Evolutionary conservation across 2,888 invertebrate species (phyloP), one percentile per base, ranked within the genome.

Genomic region (Scaptomyza tumidula): DNA sequence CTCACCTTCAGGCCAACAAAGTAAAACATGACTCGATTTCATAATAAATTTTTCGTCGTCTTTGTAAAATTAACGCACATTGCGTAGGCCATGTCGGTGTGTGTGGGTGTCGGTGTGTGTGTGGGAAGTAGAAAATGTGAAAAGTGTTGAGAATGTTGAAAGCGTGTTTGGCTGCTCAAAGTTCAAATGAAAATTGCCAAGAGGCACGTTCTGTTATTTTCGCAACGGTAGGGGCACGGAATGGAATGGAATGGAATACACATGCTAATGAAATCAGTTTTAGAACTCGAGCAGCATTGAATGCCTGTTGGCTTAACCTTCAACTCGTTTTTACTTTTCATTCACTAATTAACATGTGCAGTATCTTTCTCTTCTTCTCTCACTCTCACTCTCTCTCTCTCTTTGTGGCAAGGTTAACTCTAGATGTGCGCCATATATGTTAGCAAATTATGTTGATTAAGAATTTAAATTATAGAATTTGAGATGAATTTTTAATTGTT

Each of bases 261-360:
- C 49, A 72, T 56, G 72, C 63, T 73, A 73, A 73, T 73, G 72
- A 68, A 73, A 73, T 73, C 72, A 55, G 62, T 68, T 53, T 67
- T 55, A 49, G 55, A 56, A 49, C 61, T 56, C 39, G 46, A 41
- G 33, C 19, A 31, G 7, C 46, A 14, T 16, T 37, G 49, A 31
- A 35, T 14, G 62, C 57, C 50, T 56, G 50, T 44, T 49, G 39
- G 37, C 57, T 45, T 58, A 71, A 71, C 71, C 71, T 71, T 71
- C 71, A 71, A 57, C 66, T 52, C 27, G 56, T 19, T 59, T 57
- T 41, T 45, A 49, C 45, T 58, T 54, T 64, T 45, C 52, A 59
- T 45, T 60, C 19, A 27, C 59, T 71, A 71, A 71, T 71, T 71
- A 71, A 31, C 71, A 71, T 53, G 66, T 56, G 45, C 33, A 56